Percentiles rank a stretch among this genome's conserved stretches.
Evolutionary conservation across 2,797 vertebrate genomes (phyloP).

Genomic region (Lophura swinhoii): DNA sequence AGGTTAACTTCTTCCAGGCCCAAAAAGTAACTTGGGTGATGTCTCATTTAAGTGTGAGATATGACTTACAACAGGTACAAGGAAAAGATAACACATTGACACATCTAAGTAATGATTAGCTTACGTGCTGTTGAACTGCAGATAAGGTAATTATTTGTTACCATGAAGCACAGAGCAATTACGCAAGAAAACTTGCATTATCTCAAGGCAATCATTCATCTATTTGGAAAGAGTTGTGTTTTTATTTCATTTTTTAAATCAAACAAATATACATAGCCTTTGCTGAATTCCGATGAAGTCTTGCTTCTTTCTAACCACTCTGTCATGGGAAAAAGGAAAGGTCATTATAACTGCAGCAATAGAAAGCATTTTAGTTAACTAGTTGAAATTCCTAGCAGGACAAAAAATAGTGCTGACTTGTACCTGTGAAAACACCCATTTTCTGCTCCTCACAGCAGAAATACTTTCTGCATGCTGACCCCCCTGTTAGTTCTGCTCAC

Average conservation of each 20-base stretch:
- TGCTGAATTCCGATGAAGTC: neutral
- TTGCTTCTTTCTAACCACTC: neutral
- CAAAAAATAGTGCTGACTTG: neutral
- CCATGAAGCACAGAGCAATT: neutral
- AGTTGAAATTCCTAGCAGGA: neutral
- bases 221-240: neutral
- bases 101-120: neutral
- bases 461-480: neutral
- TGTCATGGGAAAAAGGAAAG: neutral
- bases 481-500: neutral
- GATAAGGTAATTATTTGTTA: neutral
- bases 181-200: neutral
- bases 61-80: neutral
- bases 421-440: no score
- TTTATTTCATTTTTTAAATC: neutral
- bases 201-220: neutral
- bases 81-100: neutral
- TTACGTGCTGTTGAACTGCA: neutral
- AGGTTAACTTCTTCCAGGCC: neutral
- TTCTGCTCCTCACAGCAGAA: neutral
- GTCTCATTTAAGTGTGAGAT: neutral
- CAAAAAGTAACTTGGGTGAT: neutral
- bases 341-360: neutral
- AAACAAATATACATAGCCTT: neutral
- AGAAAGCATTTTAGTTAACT: neutral